Base-by-base conservation (phyloP, 2,797 vertebrate species). In the Malurus leucopterus region DNA sequence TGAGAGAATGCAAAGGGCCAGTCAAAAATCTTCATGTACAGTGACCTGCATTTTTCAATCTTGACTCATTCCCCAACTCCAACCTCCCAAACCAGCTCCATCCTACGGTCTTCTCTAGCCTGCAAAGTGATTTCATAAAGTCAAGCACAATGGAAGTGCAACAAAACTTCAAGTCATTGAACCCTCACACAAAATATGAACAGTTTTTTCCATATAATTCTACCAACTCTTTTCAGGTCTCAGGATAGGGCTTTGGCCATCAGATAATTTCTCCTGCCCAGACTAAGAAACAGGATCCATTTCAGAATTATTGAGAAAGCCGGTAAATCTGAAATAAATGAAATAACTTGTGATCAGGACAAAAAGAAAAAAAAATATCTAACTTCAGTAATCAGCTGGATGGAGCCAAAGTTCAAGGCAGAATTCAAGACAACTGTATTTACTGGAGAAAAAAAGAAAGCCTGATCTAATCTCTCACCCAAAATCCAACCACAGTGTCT, bases 401-500 rank as follows among this genome's bases (percentile, higher is more conserved):
- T 34, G 24, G 30, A 77, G 51, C 22, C 63, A 92, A 90, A 90
- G 75, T 34, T 72, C 55, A 88, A 82, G 43, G 43, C 29, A 4
- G 77, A 88, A 73, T 64, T 64, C 46, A 89, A 77, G 53, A 55
- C n/a, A 80, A 85, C 36, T 34, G 21, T 64, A 77, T 78, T 88
- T 86, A 75, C 29, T 49, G 10, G 30, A 46, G 54, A 22, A 62
- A 44, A 78, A 89, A 43, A 4, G 24, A 43, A 86, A 84, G 20
- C 24, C 8, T 89, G 72, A 65, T 61, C 38, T 76, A 77, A 73
- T 91, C 68, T 85, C 34, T 88, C 83, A 77, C 57, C 54, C 77
- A 76, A 92, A 89, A 71, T 15, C 32, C 86, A 93, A 36, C 76
- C 80, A 74, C 74, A 84, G 24, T 29, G 32, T 80, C 81, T 82